A percentile compares a stretch with the other conserved stretches of the same genome.
Conservation (phyloP, 2,888 invertebrate genomes). For the Eupithecia exiguata region DNA sequence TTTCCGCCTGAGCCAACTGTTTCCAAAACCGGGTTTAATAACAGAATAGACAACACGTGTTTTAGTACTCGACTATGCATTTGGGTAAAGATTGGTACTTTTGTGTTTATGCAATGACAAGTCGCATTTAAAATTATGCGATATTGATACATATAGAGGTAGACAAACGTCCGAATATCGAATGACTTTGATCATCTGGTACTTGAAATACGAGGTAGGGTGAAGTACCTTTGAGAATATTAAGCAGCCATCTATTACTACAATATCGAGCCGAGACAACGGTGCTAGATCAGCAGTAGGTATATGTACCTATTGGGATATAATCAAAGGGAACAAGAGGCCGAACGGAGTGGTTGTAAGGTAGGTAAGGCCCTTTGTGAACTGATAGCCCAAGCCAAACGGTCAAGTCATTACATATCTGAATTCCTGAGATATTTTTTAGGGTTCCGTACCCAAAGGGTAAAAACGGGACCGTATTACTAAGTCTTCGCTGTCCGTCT, state of each 20-base stretch:
- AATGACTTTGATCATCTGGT: neutral
- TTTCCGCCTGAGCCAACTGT: neutral
- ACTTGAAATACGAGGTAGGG: conserved; percentile 7
- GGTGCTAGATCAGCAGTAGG: conserved; percentile 54
- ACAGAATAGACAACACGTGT: neutral
- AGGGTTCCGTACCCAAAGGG: no score
- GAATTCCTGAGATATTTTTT: neutral
- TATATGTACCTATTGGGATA: conserved; percentile 46
- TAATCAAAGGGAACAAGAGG: conserved; percentile 58
- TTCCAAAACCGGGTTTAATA: neutral
- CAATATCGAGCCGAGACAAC: conserved; percentile 54
- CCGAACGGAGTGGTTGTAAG: conserved; percentile 60
- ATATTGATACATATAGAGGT: neutral
- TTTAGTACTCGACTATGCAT: neutral
- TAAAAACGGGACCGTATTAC: no score
- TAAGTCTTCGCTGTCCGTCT: no score
- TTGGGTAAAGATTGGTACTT: neutral
- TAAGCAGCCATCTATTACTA: conserved; percentile 40
- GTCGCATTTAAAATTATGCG: neutral
- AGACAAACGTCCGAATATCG: neutral
- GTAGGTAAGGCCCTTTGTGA: conserved; percentile 64
- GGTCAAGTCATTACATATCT: neutral
- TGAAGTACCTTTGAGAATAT: conserved; percentile 38
- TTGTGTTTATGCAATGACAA: neutral
- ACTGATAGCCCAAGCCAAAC: conserved; percentile 22